These are phyloP conservation scores for Tetrapedia diversipes DNA, from an alignment of 2,888 invertebrate species.

Conservation along the genomic window DNA sequence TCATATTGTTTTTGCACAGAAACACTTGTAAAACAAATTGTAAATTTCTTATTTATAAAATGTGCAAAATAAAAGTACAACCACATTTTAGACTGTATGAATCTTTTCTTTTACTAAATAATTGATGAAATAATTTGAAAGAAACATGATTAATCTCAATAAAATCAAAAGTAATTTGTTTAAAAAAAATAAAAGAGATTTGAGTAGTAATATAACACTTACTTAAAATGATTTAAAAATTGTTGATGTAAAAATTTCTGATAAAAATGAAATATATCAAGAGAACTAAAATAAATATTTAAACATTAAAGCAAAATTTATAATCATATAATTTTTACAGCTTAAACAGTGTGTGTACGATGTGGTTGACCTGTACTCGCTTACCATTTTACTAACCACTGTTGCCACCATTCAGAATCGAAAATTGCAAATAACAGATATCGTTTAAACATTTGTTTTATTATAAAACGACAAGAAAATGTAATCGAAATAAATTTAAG, in stretches of 20 bases:
- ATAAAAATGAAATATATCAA: not conserved
- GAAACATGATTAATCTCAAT: not conserved
- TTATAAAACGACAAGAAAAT: slow-evolving; percentile 23
- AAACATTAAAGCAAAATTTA: slow-evolving; percentile 32
- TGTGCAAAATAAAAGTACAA: not conserved
- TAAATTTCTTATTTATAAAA: not conserved
- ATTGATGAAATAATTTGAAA: not conserved
- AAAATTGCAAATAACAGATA: slow-evolving; percentile 65
- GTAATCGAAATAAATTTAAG: not conserved
- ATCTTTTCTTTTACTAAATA: not conserved
- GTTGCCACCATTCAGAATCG: slow-evolving; percentile 73
- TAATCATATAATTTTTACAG: slow-evolving; percentile 50
- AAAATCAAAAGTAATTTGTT: slow-evolving; percentile 16
- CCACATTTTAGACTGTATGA: not conserved
- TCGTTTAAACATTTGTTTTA: slow-evolving; percentile 30
- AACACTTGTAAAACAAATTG: not conserved
- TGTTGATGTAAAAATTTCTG: not conserved
- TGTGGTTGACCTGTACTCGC: slow-evolving; percentile 78
- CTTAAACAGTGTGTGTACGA: slow-evolving; percentile 64
- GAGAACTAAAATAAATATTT: slow-evolving; percentile 4
- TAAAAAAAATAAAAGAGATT: slow-evolving; percentile 9
- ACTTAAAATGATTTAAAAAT: not conserved
- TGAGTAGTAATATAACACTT: not conserved
- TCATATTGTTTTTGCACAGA: not conserved
- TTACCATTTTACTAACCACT: slow-evolving; percentile 76